Evolutionary conservation across 2,888 invertebrate species (phyloP), one percentile per base, ranked within the genome.

Genomic region (Rhorus exstirpatorius): DNA sequence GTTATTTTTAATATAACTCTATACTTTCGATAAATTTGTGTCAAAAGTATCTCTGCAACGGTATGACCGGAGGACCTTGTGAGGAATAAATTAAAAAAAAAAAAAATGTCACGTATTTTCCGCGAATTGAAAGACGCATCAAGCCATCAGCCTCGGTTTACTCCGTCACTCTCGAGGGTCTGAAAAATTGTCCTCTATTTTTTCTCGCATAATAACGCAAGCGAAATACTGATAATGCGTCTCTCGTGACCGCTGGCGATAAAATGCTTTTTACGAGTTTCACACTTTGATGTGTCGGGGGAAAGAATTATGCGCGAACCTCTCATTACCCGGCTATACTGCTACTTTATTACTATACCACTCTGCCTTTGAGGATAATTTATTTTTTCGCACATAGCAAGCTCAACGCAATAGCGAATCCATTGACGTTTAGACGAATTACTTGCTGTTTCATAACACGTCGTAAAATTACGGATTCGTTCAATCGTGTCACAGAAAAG

Each of bases 251-350:
- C 19, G 60, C 53, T 10, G 72, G 77, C 67, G 65, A 67, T 77
- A 81, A 81, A 77, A 53, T 58, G 76, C 55, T 61, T 67, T 72
- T 81, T 67, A 70, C 53, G 67, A 72, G 44, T 35, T 71, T 61
- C 44, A 19, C 67, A 60, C 72, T 67, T 80, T 51, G 51, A 58
- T 8, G 49, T 21, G 10, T 26, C 8, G 41, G 44, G 12, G 14
- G 24, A 21, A 51, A 79, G 53, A 67, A 67, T 31, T 31, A 31
- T 71, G 70, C 63, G 75, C 60, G 58, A 71, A 46, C 14, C 46
- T 55, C 14, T 58, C 24, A 55, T 74, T 60, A 65, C 70, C 21
- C 17, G 21, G 38, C 8, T 26, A 14, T 17, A 7, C 19, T 41
- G 8, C 19, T 19, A 35, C 46, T 12, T 31, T 19, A n/a, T 46